Conservation (phyloP, 1,140 invertebrate species). For the Megathymus violae region DNA sequence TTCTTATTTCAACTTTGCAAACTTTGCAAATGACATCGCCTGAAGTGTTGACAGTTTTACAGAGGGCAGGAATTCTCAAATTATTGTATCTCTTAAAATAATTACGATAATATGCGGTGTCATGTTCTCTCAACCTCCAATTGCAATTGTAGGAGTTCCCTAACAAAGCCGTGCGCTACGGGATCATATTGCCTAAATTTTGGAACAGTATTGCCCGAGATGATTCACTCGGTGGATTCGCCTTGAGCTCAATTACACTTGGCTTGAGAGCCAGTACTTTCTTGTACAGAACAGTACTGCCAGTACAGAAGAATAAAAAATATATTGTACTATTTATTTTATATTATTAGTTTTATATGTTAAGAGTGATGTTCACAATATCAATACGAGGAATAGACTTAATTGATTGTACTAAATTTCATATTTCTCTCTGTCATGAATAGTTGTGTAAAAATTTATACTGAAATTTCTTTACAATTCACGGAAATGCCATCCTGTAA, state of each 20-base stretch:
- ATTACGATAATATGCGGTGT: constrained; percentile 16
- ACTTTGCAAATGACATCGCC: constrained; percentile 30
- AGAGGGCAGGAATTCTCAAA: constrained; percentile 29
- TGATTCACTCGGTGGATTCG: background rate
- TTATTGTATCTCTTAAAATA: constrained; percentile 24
- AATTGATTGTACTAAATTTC: too few species aligned
- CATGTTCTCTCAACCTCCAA: constrained; percentile 7
- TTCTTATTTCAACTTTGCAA: constrained; percentile 25
- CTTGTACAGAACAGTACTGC: too few species aligned
- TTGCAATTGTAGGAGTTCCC: constrained; percentile 6
- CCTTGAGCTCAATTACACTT: background rate
- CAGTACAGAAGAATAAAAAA: too few species aligned
- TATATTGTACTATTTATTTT: too few species aligned
- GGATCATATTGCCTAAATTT: constrained; percentile 10
- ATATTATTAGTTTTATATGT: too few species aligned
- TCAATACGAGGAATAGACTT: too few species aligned
- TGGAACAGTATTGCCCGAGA: constrained; percentile 10
- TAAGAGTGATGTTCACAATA: too few species aligned
- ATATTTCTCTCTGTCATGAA: too few species aligned
- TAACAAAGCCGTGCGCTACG: background rate
- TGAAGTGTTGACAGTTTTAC: constrained; percentile 28
- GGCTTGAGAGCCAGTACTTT: background rate
- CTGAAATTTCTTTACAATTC: too few species aligned
- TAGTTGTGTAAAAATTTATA: too few species aligned
- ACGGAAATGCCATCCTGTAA: too few species aligned